phyloP scores from a whole-genome alignment of 2,113 vertebrate genomes.

The Barnardius zonarius region DNA sequence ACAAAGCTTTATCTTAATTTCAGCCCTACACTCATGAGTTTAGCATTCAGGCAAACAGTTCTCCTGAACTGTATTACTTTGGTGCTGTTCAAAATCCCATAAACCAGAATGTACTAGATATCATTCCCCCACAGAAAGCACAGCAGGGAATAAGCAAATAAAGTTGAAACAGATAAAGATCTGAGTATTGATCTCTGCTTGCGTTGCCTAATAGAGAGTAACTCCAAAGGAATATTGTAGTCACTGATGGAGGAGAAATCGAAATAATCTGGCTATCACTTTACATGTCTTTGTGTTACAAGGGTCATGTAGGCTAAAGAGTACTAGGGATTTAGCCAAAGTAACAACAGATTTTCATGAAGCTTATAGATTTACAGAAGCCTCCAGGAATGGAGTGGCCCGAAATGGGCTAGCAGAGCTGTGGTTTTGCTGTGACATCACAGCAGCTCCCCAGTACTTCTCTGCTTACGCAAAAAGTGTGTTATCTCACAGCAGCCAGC shows the following conservation, averaged over 20 bases:
- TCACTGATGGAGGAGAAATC: slow-evolving; percentile 57
- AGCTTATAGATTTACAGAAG: background rate
- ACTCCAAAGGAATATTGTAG: slow-evolving; percentile 60
- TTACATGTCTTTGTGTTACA: slow-evolving; percentile 48
- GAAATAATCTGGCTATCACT: slow-evolving; percentile 51
- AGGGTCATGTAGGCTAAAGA: slow-evolving; percentile 51
- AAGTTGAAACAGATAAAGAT: slow-evolving; percentile 68
- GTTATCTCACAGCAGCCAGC: background rate
- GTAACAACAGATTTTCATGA: slow-evolving; percentile 29
- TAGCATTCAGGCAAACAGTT: background rate
- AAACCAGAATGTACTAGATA: background rate
- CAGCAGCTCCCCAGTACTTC: rapidly evolving
- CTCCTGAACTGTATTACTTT: background rate
- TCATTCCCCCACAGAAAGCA: slow-evolving; percentile 6
- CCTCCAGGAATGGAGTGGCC: background rate
- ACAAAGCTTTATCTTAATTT: slow-evolving; percentile 5
- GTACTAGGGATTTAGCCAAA: slow-evolving; percentile 16
- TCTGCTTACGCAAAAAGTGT: background rate
- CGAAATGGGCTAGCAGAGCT: background rate
- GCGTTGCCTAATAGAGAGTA: slow-evolving; percentile 65
- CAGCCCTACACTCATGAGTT: background rate
- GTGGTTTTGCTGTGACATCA: background rate
- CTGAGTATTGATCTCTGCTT: slow-evolving; percentile 70
- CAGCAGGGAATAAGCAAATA: slow-evolving; percentile 56
- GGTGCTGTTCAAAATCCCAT: background rate